Base-by-base conservation (phyloP, 2,888 invertebrate species). In the Callyntrura guangdongensis region DNA sequence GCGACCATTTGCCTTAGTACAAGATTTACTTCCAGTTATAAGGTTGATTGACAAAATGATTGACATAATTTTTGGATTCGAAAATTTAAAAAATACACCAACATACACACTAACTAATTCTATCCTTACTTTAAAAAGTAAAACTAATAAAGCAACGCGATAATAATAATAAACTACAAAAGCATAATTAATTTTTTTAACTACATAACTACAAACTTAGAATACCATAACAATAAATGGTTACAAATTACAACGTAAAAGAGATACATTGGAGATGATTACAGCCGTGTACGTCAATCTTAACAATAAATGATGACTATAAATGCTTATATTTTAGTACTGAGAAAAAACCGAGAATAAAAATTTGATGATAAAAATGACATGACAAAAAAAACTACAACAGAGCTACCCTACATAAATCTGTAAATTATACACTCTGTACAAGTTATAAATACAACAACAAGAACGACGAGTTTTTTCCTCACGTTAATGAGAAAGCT, bases 241-340 rank as follows among this genome's bases (percentile, higher is more conserved):
- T 17, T n/a, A 45, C 69, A 1, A n/a, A 69, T 11, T 36, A n/a
- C 27, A 69, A 14, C 17, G 53, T 53, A 53, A 77, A 77, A 77
- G 20, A 49, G 77, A 77, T 77, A 53, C 77, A 49, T n/a, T 20
- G 17, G 77, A 77, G 53, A 77, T 69, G 2, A 69, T 14, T n/a
- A 36, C n/a, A 69, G 36, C 12, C n/a, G n/a, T 36, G 11, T 25
- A 53, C 17, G 11, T 5, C 9, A 22, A 22, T 67, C 11, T 17
- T 67, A 67, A 67, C 8, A 69, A 77, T 27, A 77, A 77, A 77
- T 53, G 77, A 53, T 77, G 77, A 77, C 77, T 77, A 72, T 72
- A 77, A 77, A 77, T 77, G 77, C 77, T 69, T 69, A 69, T 3
- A 25, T 12, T 64, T 25, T 36, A 36, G 4, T 69, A 69, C 8